Evolutionary conservation across 2,797 vertebrate species (phyloP), one percentile per base, ranked within the genome.

Genomic region (Eulemur rubriventer): DNA sequence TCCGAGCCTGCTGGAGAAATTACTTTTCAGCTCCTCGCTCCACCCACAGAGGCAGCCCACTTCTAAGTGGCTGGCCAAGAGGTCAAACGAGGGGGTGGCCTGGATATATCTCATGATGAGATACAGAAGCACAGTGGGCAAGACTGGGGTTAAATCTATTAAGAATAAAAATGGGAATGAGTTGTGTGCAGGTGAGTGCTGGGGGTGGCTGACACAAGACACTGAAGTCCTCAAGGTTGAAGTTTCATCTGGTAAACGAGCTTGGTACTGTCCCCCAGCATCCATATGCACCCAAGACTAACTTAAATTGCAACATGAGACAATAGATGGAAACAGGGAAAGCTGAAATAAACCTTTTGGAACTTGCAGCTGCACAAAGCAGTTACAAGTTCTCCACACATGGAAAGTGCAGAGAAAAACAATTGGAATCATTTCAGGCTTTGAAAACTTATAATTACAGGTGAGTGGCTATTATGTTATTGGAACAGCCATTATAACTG

Each of bases 371-470:
- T 70, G 33, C 50, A 63, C 75, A 89, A 89, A 83, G 14, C 93
- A 67, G 52, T 83, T 85, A 59, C 57, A 59, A 28, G 57, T 59
- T 59, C 57, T 59, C 57, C 10, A 65, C 76, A 30, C 59, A 1
- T 46, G 48, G 33, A 91, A 95, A 92, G 57, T 73, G 59, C 81
- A 72, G 85, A 86, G 96, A 94, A 97, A 97, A 97, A 96, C 96
- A 96, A 96, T 52, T 87, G 92, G 95, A 96, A 96, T 96, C 94
- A 84, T 95, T 93, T 96, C 96, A 97, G 92, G 92, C 96, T 96
- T 89, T 96, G 96, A 94, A 97, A 97, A 97, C 96, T 97, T 93
- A 89, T 96, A 97, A 97, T 97, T 98, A 97, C 92, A 97, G 97
- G 96, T 97, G 95, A 98, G 96, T 83, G 92, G 96, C 94, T 89